A percentile compares a stretch with the other conserved stretches of the same genome.
phyloP scores from a whole-genome alignment of 2,797 vertebrate genomes.

The Lutjanus campechanus region DNA sequence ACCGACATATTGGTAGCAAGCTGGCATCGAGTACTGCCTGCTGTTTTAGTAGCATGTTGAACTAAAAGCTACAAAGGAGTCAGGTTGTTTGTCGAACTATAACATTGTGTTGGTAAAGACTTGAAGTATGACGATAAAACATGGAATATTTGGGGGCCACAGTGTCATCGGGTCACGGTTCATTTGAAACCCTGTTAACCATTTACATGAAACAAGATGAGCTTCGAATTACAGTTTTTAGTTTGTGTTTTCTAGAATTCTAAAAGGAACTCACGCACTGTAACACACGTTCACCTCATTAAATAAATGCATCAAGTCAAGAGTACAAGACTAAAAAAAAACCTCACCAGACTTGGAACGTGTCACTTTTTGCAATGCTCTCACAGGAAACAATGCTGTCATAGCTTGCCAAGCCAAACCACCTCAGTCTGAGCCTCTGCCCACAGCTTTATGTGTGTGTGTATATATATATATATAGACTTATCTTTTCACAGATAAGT shows the following conservation, averaged over 20 bases:
- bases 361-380: slow-evolving; percentile 24
- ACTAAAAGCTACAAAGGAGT: too few species aligned
- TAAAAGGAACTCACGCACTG: not conserved
- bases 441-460: slow-evolving; percentile 21
- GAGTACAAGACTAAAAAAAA: not conserved
- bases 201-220: not conserved
- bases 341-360: not conserved
- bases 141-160: too few species aligned
- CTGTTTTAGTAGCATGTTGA: too few species aligned
- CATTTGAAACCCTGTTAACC: not conserved
- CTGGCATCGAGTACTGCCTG: too few species aligned
- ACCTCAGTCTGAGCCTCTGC: slow-evolving; percentile 17
- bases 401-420: slow-evolving; percentile 11
- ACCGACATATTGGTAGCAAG: too few species aligned
- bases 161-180: too few species aligned
- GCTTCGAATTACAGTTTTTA: not conserved
- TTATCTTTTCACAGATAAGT: slow-evolving; percentile 55
- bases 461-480: slow-evolving; percentile 14
- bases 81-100: too few species aligned
- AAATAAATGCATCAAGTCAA: not conserved
- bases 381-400: slow-evolving; percentile 10
- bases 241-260: not conserved
- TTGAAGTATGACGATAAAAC: too few species aligned
- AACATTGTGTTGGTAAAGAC: too few species aligned
- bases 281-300: not conserved